Percentiles rank a stretch among this genome's conserved stretches.
Conservation (phyloP, 2,113 vertebrate species). For the Amphiprion percula region DNA sequence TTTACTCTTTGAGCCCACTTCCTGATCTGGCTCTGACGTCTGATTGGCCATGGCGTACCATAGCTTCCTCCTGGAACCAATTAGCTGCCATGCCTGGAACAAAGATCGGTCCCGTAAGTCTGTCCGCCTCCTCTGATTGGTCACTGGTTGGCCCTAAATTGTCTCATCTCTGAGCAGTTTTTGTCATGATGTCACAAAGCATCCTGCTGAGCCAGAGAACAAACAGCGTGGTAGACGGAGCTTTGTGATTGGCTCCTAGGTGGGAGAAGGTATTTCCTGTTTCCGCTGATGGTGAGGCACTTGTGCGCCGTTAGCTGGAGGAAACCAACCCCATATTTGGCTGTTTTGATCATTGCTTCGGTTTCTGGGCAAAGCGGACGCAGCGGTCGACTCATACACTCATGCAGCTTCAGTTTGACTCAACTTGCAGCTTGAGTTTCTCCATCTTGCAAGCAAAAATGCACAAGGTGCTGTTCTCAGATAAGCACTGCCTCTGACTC, state of each 20-base stretch:
- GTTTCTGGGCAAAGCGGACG: slow-evolving; percentile 66
- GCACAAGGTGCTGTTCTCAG: slow-evolving; percentile 35
- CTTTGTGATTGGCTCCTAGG: slow-evolving; percentile 76
- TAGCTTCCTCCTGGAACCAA: slow-evolving; percentile 97
- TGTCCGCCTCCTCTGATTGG: slow-evolving; percentile 29
- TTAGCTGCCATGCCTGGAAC: slow-evolving; percentile 99
- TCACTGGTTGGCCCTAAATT: background rate
- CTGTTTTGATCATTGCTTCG: slow-evolving; percentile 47
- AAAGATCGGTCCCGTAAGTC: slow-evolving; percentile 96
- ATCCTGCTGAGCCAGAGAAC: slow-evolving; percentile 35
- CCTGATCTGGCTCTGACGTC: slow-evolving; percentile 64
- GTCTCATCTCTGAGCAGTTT: slow-evolving; percentile 6
- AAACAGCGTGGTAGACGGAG: slow-evolving; percentile 14
- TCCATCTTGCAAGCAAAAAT: slow-evolving; percentile 21
- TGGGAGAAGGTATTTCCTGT: slow-evolving; percentile 82
- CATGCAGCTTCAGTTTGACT: slow-evolving; percentile 29
- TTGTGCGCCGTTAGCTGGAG: slow-evolving; percentile 55
- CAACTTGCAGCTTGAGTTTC: slow-evolving; percentile 28
- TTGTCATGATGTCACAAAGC: slow-evolving; percentile 31
- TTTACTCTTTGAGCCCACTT: slow-evolving; percentile 56
- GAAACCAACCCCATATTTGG: slow-evolving; percentile 75
- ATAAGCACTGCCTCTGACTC: slow-evolving; percentile 61
- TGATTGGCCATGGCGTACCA: slow-evolving; percentile 92
- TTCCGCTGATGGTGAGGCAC: slow-evolving; percentile 67
- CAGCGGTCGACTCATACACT: slow-evolving; percentile 28